These are phyloP conservation scores for Zaprionus bogoriensis DNA, from an alignment of 2,888 invertebrate species.

Conservation along the genomic window DNA sequence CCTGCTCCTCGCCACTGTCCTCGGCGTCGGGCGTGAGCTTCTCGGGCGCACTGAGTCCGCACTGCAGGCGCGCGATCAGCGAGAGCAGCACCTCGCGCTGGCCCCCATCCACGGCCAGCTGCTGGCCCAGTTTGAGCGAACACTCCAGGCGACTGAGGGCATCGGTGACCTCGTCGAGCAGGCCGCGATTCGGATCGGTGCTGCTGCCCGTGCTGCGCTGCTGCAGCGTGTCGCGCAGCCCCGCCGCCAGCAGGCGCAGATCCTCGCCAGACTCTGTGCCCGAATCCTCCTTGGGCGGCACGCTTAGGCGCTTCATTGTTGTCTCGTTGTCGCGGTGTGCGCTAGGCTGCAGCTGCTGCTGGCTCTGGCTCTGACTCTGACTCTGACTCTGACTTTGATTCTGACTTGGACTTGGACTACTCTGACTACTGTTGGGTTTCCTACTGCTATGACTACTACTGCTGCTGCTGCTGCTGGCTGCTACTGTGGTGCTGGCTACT, in stretches of 20 bases:
- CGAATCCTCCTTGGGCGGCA: conserved; percentile 85
- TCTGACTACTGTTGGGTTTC: conserved; percentile 21
- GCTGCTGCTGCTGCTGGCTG: conserved; percentile 40
- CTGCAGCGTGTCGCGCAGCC: conserved; percentile 84
- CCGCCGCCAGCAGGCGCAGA: conserved; percentile 84
- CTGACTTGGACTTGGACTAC: conserved; percentile 45
- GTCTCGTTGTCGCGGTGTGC: too few relatives aligned
- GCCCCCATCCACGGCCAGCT: conserved; percentile 83
- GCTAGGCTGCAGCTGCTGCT: too few relatives aligned
- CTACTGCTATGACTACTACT: conserved; percentile 46
- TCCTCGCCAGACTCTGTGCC: conserved; percentile 89
- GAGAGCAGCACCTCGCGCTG: conserved; percentile 86
- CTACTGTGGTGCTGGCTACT: conserved; percentile 10
- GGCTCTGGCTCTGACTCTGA: conserved; percentile 44
- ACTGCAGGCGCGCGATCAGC: conserved; percentile 88
- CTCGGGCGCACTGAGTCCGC: conserved; percentile 83
- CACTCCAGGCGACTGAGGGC: conserved; percentile 90
- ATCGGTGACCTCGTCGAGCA: conserved; percentile 88
- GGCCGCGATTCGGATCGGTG: conserved; percentile 85
- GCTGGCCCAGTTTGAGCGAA: conserved; percentile 86
- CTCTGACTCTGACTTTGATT: conserved; percentile 40
- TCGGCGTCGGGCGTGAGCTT: conserved; percentile 57
- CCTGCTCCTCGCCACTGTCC: conserved; percentile 27
- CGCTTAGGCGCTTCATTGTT: conserved; percentile 70
- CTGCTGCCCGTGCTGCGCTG: conserved; percentile 81